Conservation (phyloP, 2,888 invertebrate genomes). For the Agonopterix heracliana region DNA sequence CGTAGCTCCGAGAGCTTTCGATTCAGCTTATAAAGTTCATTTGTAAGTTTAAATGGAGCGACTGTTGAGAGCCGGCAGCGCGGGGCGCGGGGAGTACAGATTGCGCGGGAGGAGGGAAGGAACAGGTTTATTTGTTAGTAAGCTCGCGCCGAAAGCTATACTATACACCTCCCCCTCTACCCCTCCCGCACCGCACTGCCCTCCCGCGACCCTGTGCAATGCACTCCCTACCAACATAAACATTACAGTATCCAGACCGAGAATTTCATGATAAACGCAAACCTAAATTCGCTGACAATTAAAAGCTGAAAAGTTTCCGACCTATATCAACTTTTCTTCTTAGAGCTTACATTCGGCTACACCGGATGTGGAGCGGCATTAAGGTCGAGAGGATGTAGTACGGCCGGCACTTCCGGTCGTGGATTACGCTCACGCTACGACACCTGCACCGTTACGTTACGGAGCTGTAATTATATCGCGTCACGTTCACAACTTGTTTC, state of each 20-base stretch:
- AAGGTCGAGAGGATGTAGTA: not conserved
- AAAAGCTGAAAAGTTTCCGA: too few relatives aligned
- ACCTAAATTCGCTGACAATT: too few relatives aligned
- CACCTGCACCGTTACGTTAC: too few relatives aligned
- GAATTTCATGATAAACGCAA: too few relatives aligned
- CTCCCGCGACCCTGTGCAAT: too few relatives aligned
- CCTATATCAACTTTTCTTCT: too few relatives aligned
- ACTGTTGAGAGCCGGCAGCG: conserved; percentile 21
- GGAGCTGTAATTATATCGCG: too few relatives aligned
- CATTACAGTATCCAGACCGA: too few relatives aligned
- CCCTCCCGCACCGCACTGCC: not conserved
- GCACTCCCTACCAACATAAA: too few relatives aligned
- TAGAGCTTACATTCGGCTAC: conserved; percentile 5
- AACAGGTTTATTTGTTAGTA: conserved; percentile 65
- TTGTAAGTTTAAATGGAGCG: conserved; percentile 16
- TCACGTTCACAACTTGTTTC: too few relatives aligned
- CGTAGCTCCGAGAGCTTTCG: conserved; percentile 1
- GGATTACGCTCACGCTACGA: too few relatives aligned
- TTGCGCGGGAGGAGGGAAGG: conserved; percentile 17
- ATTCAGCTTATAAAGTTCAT: conserved; percentile 30
- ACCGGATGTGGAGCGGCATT: conserved; percentile 1
- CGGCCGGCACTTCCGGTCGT: too few relatives aligned
- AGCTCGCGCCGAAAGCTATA: conserved; percentile 41
- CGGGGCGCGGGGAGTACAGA: conserved; percentile 8
- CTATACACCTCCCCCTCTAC: conserved; percentile 21